Base-by-base conservation (phyloP, 2,113 vertebrate species). In the Reinhardtius hippoglossoides region DNA sequence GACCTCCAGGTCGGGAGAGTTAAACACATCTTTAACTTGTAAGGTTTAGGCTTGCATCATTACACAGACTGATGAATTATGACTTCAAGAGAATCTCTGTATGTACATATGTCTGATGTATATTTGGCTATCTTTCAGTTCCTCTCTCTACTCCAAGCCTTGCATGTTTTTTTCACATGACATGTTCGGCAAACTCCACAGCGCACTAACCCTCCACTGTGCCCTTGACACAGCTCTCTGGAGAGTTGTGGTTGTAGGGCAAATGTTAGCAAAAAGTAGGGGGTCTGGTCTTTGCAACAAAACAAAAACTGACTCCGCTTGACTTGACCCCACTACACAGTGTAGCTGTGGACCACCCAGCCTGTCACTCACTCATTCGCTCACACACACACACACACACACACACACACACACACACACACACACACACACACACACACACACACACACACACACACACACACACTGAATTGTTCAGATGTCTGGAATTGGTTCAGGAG, bases 261-360 rank as follows among this genome's bases (percentile, higher is more conserved):
- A 86, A 80, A 84, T 78, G 73, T 76, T 82, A 48, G 44, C 21
- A 16, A 70, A 87, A 71, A 27, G 31, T 52, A 54, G 68, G 65
- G 18, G 67, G 70, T 82, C 75, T 65, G 61, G 6, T 76, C 31
- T 66, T 20, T 7, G 50, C 61, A 68, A 24, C 46, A 64, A 65
- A 82, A 76, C 78, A 67, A 80, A 52, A 82, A 54, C n/a, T 3
- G 12, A 50, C 40, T 68, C 50, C 57, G 63, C 46, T 76, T 60
- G 62, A 74, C 78, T 71, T 78, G 85, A 88, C 74, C 81, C 61
- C n/a, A 37, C 31, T 46, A 15, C 37, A 40, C 72, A n/a, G 52
- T 14, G 52, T 14, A 52, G 67, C 71, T 54, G 50, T n/a, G 70
- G 88, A 89, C 89, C 88, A 90, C 87, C 89, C 88, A 91, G 64